Evolutionary conservation across 2,888 invertebrate species (phyloP).

Genomic region (Erebia palarica): DNA sequence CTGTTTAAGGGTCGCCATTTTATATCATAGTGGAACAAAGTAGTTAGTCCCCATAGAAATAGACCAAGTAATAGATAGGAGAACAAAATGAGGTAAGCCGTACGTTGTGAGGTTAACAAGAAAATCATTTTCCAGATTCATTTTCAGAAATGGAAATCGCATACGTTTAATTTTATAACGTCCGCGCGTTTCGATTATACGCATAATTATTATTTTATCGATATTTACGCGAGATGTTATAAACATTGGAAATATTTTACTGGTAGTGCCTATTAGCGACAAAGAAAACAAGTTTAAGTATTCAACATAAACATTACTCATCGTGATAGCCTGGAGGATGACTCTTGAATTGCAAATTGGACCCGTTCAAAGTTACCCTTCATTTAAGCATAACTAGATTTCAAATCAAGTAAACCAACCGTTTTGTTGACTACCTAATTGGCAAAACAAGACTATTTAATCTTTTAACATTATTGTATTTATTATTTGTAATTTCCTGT

Average conservation of each 20-base stretch:
- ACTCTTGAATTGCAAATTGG: conserved; percentile 15
- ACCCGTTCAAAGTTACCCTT: conserved; percentile 14
- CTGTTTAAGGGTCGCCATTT: no score
- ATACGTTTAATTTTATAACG: no score
- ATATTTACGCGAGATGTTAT: neutral
- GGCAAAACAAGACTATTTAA: neutral
- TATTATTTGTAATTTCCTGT: neutral
- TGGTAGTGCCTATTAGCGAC: neutral
- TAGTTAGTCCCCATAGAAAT: no score
- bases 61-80: no score
- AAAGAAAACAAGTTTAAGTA: neutral
- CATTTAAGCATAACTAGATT: neutral
- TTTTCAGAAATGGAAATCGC: no score
- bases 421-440: neutral
- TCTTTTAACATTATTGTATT: neutral
- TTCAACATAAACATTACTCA: neutral
- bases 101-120: no score
- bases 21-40: no score
- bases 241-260: neutral
- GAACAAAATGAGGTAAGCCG: no score
- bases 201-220: no score
- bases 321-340: neutral
- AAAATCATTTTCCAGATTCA: no score
- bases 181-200: no score
- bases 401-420: neutral